These are phyloP conservation scores for Noctua comes DNA, from an alignment of 2,888 invertebrate genomes.

Conservation along the genomic window DNA sequence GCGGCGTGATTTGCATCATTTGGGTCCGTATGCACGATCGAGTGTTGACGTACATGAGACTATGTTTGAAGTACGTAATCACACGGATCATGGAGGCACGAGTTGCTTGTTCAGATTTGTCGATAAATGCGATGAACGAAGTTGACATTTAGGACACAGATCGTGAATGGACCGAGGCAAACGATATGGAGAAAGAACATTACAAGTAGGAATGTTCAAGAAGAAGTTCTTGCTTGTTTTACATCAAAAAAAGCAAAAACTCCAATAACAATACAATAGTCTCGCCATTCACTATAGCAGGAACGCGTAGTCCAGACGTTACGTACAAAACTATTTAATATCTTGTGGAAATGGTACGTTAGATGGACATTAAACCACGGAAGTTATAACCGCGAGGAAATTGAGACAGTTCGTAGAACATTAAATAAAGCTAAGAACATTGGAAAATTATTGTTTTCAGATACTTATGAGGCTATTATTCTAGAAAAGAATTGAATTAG, in stretches of 20 bases:
- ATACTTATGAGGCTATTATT: constrained; percentile 5
- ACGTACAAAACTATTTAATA: constrained; percentile 37
- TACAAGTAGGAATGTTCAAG: too few relatives aligned
- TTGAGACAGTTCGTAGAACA: constrained; percentile 35
- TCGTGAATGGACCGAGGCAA: not conserved
- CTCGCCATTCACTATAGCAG: not conserved
- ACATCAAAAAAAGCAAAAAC: not conserved
- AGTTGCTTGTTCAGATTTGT: constrained; percentile 39
- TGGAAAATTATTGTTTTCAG: constrained; percentile 29
- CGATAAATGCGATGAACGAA: constrained; percentile 19
- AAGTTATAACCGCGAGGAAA: constrained; percentile 56
- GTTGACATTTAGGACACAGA: constrained; percentile 19
- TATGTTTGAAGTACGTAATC: constrained; percentile 48
- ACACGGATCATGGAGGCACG: constrained; percentile 44
- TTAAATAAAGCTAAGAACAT: constrained; percentile 34
- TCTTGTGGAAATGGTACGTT: constrained; percentile 41
- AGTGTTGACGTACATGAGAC: constrained; percentile 49
- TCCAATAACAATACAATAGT: not conserved
- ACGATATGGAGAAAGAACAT: not conserved
- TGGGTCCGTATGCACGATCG: constrained; percentile 50
- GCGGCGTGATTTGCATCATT: constrained; percentile 62
- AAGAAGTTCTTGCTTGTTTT: too few relatives aligned
- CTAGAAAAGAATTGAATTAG: not conserved
- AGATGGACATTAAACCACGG: constrained; percentile 27
- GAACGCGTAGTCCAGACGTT: constrained; percentile 1